phyloP scores from a whole-genome alignment of 2,888 invertebrate species.

The Sarcophaga subvicina region DNA sequence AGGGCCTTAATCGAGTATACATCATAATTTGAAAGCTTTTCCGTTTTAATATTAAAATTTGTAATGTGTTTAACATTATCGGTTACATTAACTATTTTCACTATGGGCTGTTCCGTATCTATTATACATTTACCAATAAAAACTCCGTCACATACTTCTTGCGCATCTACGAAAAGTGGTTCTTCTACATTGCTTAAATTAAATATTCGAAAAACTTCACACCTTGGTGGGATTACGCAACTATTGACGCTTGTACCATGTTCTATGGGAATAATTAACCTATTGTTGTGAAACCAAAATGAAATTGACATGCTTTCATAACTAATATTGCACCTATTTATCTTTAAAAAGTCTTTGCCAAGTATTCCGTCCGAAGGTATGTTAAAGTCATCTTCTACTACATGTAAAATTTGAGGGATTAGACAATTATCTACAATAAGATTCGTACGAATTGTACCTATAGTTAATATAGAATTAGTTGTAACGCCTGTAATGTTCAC shows the following conservation, averaged over 20 bases:
- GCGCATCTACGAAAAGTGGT: neutral
- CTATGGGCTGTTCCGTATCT: too few species aligned
- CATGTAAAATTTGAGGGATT: neutral
- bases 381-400: neutral
- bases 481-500: slow-evolving; percentile 16
- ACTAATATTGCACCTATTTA: neutral
- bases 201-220: neutral
- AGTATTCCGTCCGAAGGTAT: slow-evolving; percentile 9
- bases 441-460: neutral
- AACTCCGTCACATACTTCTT: slow-evolving; percentile 9
- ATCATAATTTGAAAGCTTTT: too few species aligned
- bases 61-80: too few species aligned
- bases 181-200: neutral
- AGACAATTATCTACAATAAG: neutral
- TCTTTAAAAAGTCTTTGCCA: slow-evolving; percentile 5
- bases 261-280: neutral
- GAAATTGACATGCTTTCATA: neutral
- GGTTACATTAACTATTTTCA: too few species aligned
- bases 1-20: too few species aligned
- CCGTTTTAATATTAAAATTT: too few species aligned
- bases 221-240: neutral
- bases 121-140: too few species aligned
- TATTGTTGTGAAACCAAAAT: neutral
- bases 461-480: neutral
- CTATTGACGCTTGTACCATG: neutral